Conservation (phyloP, 2,888 invertebrate species). For the Lucinisca nassula region DNA sequence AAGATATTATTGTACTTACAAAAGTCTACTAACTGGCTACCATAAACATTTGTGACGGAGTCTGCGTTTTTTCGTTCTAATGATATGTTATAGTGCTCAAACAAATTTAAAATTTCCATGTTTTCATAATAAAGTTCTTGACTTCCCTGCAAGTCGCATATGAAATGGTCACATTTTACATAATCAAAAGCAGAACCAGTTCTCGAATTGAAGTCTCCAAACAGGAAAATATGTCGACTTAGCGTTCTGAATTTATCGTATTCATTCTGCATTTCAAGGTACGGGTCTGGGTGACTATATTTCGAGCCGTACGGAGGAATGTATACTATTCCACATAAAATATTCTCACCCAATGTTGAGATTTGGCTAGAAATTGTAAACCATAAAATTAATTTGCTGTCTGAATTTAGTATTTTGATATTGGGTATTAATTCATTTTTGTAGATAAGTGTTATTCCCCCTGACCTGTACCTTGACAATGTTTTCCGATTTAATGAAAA, state of each 20-base stretch:
- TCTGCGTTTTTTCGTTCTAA: background rate
- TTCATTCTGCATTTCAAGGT: conserved; percentile 7
- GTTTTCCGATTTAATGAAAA: background rate
- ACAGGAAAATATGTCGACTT: background rate
- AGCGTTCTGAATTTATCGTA: background rate
- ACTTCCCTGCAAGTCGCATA: background rate
- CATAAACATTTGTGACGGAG: conserved; percentile 10
- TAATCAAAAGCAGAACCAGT: background rate
- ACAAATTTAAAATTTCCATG: background rate
- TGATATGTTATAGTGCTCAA: background rate
- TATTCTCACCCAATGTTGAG: background rate
- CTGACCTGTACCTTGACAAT: background rate
- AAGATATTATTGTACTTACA: background rate
- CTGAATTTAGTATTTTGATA: background rate
- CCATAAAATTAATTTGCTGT: conserved; percentile 4
- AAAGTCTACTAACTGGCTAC: background rate
- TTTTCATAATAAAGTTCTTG: background rate
- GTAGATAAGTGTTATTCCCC: background rate
- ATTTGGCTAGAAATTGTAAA: background rate
- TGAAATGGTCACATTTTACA: background rate
- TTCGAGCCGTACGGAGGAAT: conserved; percentile 12
- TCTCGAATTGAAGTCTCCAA: conserved; percentile 19
- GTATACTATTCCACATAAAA: background rate
- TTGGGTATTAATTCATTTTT: background rate
- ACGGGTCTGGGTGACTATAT: conserved; percentile 7